phyloP scores from a whole-genome alignment of 2,888 invertebrate species.

The Hemistola chrysoprasaria region DNA sequence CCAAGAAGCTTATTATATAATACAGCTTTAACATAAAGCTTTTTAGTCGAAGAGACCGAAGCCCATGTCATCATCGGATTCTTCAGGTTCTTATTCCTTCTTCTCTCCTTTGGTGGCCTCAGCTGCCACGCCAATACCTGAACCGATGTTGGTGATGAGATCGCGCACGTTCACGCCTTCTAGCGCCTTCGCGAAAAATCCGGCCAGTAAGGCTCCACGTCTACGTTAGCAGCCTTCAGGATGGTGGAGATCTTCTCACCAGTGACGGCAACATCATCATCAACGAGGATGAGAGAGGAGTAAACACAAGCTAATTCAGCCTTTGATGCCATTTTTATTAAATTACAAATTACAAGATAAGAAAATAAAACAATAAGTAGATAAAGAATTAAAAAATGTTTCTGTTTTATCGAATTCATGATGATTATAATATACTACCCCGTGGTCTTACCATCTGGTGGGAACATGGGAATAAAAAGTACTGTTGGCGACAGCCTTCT shows the following conservation, averaged over 20 bases:
- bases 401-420: too few species aligned
- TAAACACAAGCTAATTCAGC: slow-evolving; percentile 99
- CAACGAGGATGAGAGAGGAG: slow-evolving; percentile 96
- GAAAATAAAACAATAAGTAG: too few species aligned
- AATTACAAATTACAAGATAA: too few species aligned
- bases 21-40: slow-evolving; percentile 69
- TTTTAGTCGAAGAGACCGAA: slow-evolving; percentile 92
- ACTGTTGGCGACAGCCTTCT: too few species aligned
- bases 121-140: slow-evolving; percentile 92
- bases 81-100: slow-evolving; percentile 90
- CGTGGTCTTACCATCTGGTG: too few species aligned
- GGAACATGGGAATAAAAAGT: too few species aligned
- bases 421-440: too few species aligned
- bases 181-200: slow-evolving; percentile 98
- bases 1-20: slow-evolving; percentile 72
- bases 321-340: slow-evolving; percentile 88
- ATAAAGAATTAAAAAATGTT: too few species aligned
- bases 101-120: slow-evolving; percentile 89
- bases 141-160: slow-evolving; percentile 95
- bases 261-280: slow-evolving; percentile 98
- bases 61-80: slow-evolving; percentile 97
- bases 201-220: slow-evolving; percentile 99
- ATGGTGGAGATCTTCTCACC: slow-evolving; percentile 98
- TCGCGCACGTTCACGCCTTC: slow-evolving; percentile 97
- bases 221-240: slow-evolving; percentile 97